Base-by-base conservation (phyloP, 2,888 invertebrate species). In the Ormyrus pomaceus region DNA sequence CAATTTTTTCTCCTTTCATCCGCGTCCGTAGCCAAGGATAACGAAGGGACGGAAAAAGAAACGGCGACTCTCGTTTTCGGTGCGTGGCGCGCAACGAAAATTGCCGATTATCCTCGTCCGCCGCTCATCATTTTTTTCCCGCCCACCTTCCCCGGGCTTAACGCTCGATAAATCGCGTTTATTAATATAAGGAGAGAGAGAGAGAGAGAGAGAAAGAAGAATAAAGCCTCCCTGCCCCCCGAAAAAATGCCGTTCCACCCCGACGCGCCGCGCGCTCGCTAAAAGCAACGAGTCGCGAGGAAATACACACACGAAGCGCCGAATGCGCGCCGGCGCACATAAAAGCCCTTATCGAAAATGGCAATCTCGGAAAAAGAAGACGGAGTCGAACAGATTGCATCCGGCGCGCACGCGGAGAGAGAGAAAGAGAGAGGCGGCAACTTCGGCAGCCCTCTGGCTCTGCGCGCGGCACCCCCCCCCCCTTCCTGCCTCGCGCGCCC, bases 141-240 rank as follows among this genome's bases (percentile, higher is more conserved):
- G 11, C 56, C 61, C 64, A 50, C 61, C 19, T 19, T 1, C 19
- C 1, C 72, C 19, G 64, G 62, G 77, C 70, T 77, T 77, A 77
- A 81, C 65, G 77, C 68, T 73, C 74, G 70, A 81, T 81, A 77
- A 81, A 74, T 70, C 74, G 70, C 65, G 74, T 71, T 81, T 77
- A 78, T 81, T 74, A 74, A 73, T 65, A 34, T 48, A 64, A 45
- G 55, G 46, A 55, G 19, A 55, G 7, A 19, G 64, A 51, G 10
- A 59, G 10, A 45, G 45, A 3, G 59, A 6, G 10, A n/a, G 53
- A 56, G 11, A n/a, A n/a, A n/a, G n/a, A 19, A 19, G 19, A 19
- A 19, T 19, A 19, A 19, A 19, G 19, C 19, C 19, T 2, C 19
- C 1, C 19, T 2, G 1, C 19, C 19, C 19, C 1, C 19, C 19